Evolutionary conservation across 2,888 invertebrate species (phyloP).

Genomic region (Meghimatium bilineatum): DNA sequence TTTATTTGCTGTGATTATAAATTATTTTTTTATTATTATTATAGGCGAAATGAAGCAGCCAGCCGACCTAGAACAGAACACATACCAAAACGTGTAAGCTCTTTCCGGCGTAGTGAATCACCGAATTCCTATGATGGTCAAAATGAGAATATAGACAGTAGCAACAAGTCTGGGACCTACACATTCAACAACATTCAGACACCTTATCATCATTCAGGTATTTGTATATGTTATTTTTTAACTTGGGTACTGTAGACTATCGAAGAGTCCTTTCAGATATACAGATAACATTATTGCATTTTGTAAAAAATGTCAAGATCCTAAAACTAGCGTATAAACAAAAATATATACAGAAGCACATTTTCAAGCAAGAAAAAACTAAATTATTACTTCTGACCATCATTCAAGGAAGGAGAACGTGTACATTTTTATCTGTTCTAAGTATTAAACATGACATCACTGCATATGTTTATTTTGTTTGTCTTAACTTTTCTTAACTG

Average conservation of each 20-base stretch:
- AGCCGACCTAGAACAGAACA: constrained; percentile 76
- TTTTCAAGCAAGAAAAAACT: not conserved
- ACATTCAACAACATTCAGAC: constrained; percentile 56
- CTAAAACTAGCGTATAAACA: too few relatives aligned
- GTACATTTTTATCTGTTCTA: not conserved
- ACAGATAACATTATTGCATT: not conserved
- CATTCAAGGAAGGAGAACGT: not conserved
- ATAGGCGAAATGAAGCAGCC: constrained; percentile 77
- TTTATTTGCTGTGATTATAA: not conserved
- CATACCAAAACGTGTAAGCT: constrained; percentile 75
- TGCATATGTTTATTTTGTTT: too few relatives aligned
- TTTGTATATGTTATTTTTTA: not conserved
- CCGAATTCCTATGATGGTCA: constrained; percentile 53
- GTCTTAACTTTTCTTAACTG: too few relatives aligned
- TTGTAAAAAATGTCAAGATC: too few relatives aligned
- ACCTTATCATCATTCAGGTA: constrained; percentile 54
- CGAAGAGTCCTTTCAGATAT: not conserved
- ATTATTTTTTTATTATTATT: not conserved
- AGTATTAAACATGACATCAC: too few relatives aligned
- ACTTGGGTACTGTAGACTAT: not conserved
- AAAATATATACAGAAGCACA: not conserved
- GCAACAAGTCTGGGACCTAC: constrained; percentile 63
- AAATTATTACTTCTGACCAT: not conserved
- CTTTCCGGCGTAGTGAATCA: constrained; percentile 64
- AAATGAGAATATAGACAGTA: constrained; percentile 53